Evolutionary conservation across 2,888 invertebrate species (phyloP).

Genomic region (Tetragonisca angustula): DNA sequence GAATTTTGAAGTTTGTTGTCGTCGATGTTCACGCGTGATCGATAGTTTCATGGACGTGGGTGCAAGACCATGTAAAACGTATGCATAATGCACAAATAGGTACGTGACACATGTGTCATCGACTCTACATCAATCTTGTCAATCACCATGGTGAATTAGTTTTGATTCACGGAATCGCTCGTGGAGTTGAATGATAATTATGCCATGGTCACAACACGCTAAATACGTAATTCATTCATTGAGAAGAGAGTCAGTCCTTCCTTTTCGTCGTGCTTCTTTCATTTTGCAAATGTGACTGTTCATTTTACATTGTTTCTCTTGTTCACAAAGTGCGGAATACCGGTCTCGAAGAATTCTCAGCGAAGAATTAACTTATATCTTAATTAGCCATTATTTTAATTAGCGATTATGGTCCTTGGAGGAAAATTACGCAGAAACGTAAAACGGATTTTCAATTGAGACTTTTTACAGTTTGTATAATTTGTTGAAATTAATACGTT

Average conservation of each 20-base stretch:
- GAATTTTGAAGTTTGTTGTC: conserved; percentile 47
- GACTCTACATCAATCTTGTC: conserved; percentile 38
- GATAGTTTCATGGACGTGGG: conserved; percentile 37
- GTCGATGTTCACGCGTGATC: conserved; percentile 59
- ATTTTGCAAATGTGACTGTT: neutral
- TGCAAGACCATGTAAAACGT: conserved; percentile 50
- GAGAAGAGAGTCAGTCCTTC: neutral
- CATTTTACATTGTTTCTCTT: too few species aligned
- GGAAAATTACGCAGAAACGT: neutral
- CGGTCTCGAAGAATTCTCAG: too few species aligned
- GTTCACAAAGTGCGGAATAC: neutral
- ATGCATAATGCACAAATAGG: conserved; percentile 22
- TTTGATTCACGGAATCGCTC: conserved; percentile 49
- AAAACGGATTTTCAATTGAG: neutral
- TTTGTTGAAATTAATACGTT: neutral
- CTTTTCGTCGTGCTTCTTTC: neutral
- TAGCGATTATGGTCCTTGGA: neutral
- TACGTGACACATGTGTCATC: conserved; percentile 16
- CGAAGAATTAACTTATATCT: neutral
- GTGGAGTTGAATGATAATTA: conserved; percentile 37
- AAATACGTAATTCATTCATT: neutral
- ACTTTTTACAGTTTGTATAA: neutral
- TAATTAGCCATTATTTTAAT: neutral
- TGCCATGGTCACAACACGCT: conserved; percentile 5
- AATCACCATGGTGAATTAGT: conserved; percentile 58